A percentile compares a stretch with the other conserved stretches of the same genome.
Conservation (phyloP, 1,140 invertebrate genomes). For the Melitaea cinxia region DNA sequence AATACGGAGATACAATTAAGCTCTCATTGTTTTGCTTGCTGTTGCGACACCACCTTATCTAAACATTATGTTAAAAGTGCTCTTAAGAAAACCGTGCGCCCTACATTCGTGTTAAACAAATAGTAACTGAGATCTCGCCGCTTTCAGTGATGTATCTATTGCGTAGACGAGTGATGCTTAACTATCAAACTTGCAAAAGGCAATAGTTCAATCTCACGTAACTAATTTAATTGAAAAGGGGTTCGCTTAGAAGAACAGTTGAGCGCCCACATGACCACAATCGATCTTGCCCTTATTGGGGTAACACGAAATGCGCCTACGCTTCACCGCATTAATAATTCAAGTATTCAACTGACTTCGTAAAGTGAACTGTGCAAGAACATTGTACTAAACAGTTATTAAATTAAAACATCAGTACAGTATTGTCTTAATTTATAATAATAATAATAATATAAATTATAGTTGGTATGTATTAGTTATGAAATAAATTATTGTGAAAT, state of each 20-base stretch:
- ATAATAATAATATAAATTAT: too few relatives aligned
- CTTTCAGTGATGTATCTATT: neutral
- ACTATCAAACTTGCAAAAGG: slow-evolving; percentile 44
- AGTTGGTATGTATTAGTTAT: too few relatives aligned
- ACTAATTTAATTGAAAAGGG: slow-evolving; percentile 73
- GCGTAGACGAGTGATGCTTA: slow-evolving; percentile 2
- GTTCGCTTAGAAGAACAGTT: slow-evolving; percentile 61
- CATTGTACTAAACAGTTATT: neutral
- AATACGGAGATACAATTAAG: slow-evolving; percentile 69
- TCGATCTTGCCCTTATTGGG: slow-evolving; percentile 72
- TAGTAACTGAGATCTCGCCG: slow-evolving; percentile 17
- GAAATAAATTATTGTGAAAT: too few relatives aligned
- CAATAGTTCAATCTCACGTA: slow-evolving; percentile 68
- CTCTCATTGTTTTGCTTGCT: slow-evolving; percentile 66
- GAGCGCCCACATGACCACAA: slow-evolving; percentile 63
- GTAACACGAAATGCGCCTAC: slow-evolving; percentile 59
- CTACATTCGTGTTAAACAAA: slow-evolving; percentile 32
- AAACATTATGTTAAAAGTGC: slow-evolving; percentile 54
- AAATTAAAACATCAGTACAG: neutral
- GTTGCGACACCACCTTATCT: slow-evolving; percentile 73
- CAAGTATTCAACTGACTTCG: neutral
- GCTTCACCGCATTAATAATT: slow-evolving; percentile 28
- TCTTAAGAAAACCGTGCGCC: slow-evolving; percentile 44
- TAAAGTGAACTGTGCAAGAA: neutral
- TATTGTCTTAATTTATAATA: neutral